Evolutionary conservation across 2,888 invertebrate genomes (phyloP).

Genomic region (Hydraecia micacea): DNA sequence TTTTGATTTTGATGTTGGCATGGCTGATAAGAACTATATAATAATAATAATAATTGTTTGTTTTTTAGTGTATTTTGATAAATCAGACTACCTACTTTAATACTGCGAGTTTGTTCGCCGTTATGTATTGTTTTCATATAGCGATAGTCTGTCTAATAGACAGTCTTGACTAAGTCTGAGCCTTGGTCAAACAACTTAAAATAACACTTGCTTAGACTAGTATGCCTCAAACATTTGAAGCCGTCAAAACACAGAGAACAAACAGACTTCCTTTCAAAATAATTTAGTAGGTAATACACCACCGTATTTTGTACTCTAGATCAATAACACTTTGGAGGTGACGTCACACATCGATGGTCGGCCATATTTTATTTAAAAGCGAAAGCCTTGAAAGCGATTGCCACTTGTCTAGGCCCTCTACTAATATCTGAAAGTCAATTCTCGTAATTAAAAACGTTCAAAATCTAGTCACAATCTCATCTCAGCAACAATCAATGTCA

Average conservation of each 20-base stretch:
- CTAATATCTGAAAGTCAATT: no score
- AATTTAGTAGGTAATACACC: slow-evolving; percentile 27
- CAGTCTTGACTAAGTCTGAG: neutral
- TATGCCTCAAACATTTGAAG: neutral
- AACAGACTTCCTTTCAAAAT: slow-evolving; percentile 42
- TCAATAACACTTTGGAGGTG: slow-evolving; percentile 36
- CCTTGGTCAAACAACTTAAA: neutral
- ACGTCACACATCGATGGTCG: slow-evolving; percentile 49
- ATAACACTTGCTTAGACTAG: neutral
- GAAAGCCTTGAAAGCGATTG: no score
- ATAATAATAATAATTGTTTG: no score
- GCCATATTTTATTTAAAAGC: slow-evolving; percentile 34
- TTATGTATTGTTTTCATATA: neutral
- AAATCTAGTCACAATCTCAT: no score
- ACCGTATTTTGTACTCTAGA: slow-evolving; percentile 7
- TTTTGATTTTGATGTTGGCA: no score
- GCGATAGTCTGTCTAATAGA: neutral
- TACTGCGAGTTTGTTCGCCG: neutral
- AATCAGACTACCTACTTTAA: neutral
- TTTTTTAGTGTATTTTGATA: neutral
- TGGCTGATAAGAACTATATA: no score
- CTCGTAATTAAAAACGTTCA: no score
- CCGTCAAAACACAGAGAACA: slow-evolving; percentile 43
- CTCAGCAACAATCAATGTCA: no score
- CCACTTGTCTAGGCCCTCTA: no score